phyloP scores from a whole-genome alignment of 2,888 invertebrate species.

The Bruchidius siliquastri region DNA sequence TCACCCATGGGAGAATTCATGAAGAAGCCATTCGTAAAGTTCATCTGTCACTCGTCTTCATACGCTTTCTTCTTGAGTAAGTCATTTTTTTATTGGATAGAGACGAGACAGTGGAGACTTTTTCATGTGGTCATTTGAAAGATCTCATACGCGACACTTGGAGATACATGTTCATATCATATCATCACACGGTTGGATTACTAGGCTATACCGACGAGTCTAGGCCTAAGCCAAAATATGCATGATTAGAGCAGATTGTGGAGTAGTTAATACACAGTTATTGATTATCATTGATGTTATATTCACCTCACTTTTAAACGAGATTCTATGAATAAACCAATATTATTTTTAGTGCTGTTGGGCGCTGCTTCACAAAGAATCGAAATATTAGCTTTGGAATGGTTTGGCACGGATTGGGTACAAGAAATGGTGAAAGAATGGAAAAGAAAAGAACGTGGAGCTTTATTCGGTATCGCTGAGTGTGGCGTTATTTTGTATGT shows the following conservation, averaged over 20 bases:
- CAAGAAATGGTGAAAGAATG: conserved; percentile 68
- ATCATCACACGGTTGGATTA: too few species aligned
- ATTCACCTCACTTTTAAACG: too few species aligned
- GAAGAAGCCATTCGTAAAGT: conserved; percentile 98
- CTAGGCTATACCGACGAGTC: too few species aligned
- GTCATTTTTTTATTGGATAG: conserved; percentile 44
- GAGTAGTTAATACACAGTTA: too few species aligned
- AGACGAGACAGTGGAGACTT: too few species aligned
- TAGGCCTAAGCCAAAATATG: too few species aligned
- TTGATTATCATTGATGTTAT: too few species aligned
- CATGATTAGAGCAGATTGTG: too few species aligned
- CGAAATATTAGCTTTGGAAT: conserved; percentile 74
- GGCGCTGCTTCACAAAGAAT: conserved; percentile 92
- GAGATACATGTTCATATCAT: too few species aligned
- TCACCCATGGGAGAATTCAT: conserved; percentile 84
- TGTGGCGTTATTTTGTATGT: conserved; percentile 83
- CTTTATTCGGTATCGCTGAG: conserved; percentile 75
- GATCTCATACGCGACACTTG: too few species aligned
- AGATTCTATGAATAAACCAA: background rate
- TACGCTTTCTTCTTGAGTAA: conserved; percentile 94
- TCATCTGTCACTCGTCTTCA: conserved; percentile 94
- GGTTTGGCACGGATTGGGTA: conserved; percentile 74
- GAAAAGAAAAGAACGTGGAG: conserved; percentile 74
- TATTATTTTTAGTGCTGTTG: conserved; percentile 64
- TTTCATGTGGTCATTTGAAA: too few species aligned